Evolutionary conservation across 2,888 invertebrate genomes (phyloP).

Genomic region (Didymodactylos carnosus): DNA sequence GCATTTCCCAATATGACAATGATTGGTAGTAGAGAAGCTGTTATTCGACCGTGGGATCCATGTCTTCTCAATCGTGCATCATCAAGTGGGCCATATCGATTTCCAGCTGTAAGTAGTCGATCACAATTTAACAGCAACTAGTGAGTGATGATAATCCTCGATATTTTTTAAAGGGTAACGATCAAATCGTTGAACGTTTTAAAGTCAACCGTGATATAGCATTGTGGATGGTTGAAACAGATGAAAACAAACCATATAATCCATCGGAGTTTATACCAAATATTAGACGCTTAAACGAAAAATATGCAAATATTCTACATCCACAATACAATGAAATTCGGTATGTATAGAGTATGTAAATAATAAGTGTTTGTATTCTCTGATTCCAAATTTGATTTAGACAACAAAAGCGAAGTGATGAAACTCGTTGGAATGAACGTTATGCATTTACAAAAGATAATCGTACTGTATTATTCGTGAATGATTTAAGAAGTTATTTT

Average conservation of each 20-base stretch:
- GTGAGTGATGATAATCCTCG: too few species aligned
- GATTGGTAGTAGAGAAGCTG: background rate
- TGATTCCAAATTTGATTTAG: too few species aligned
- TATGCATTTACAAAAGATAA: background rate
- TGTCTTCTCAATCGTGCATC: background rate
- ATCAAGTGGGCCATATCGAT: background rate
- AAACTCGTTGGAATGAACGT: background rate
- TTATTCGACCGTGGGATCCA: background rate
- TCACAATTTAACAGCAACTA: background rate
- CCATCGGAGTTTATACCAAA: background rate
- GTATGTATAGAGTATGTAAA: too few species aligned
- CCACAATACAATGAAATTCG: background rate
- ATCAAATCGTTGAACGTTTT: background rate
- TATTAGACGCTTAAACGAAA: background rate
- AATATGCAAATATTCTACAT: background rate
- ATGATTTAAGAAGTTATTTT: background rate
- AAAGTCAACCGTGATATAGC: background rate
- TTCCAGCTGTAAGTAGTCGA: background rate
- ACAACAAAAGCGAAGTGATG: background rate
- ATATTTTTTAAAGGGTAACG: background rate
- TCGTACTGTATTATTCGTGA: background rate
- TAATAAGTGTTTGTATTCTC: too few species aligned
- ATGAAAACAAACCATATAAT: background rate
- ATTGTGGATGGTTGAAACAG: background rate
- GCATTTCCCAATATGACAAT: background rate